phyloP scores from a whole-genome alignment of 2,888 invertebrate genomes.

The Monoplex corrugatus region DNA sequence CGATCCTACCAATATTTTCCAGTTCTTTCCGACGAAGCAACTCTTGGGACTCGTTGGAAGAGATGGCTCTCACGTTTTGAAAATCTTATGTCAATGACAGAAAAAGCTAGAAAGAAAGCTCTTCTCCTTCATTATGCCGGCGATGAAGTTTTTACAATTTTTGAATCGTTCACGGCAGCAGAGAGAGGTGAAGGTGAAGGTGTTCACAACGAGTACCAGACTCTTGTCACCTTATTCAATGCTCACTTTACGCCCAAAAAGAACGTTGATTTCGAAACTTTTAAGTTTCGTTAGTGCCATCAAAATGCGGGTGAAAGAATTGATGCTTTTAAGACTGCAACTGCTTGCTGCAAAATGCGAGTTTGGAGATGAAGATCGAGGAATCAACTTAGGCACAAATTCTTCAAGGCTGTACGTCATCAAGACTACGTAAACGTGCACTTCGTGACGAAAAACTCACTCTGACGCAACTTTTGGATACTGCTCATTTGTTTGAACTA shows the following conservation, averaged over 20 bases:
- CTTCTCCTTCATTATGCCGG: conserved; percentile 54
- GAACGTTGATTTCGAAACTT: too few species aligned
- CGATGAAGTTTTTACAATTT: conserved; percentile 51
- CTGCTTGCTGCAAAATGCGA: conserved; percentile 39
- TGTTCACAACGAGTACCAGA: too few species aligned
- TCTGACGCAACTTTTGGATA: conserved; percentile 34
- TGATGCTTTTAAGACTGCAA: background rate
- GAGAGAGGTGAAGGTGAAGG: too few species aligned
- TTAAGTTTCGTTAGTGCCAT: conserved; percentile 42
- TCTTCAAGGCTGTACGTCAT: conserved; percentile 53
- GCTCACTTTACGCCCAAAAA: conserved; percentile 46
- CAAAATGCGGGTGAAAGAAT: conserved; percentile 39
- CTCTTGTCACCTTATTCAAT: conserved; percentile 39
- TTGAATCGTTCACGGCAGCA: background rate
- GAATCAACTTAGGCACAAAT: conserved; percentile 56
- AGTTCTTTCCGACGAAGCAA: too few species aligned
- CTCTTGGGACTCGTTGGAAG: conserved; percentile 50
- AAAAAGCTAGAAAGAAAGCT: conserved; percentile 50
- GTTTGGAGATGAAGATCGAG: conserved; percentile 40
- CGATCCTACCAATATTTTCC: too few species aligned
- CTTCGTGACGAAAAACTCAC: conserved; percentile 44
- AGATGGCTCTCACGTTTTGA: conserved; percentile 49
- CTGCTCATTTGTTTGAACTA: conserved; percentile 50
- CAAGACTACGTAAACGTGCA: conserved; percentile 42
- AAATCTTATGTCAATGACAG: conserved; percentile 40